Evolutionary conservation across 2,113 vertebrate species (phyloP), one percentile per base, ranked within the genome.

Genomic region (Urocolius indicus): DNA sequence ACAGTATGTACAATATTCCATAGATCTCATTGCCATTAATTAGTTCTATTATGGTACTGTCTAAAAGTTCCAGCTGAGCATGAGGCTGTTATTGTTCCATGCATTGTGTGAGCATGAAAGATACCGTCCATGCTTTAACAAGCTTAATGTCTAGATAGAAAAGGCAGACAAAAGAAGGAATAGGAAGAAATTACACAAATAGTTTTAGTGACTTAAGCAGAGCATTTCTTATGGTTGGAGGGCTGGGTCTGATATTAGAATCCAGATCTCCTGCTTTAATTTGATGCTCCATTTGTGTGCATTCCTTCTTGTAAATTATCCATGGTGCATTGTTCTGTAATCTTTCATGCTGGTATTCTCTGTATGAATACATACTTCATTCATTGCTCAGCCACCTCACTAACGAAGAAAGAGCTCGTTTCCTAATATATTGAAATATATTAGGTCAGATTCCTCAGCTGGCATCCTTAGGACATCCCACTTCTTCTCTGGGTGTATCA

Each of bases 11-110:
- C 72, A 66, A 55, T 80, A 66, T 43, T 84, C 72, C 43, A 63
- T 14, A 55, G 72, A 74, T 84, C 43, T 80, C 68, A 92, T 93
- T 90, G 69, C 29, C 36, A 62, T 84, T 95, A 80, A 92, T 94
- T 83, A 94, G 51, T 86, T 88, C 71, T 80, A 45, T 85, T 92
- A 41, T 80, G 65, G 58, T 7, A 5, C 41, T 69, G 75, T 57
- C 88, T 79, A 51, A 87, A 96, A 92, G 61, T 89, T 89, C 74
- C 52, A 89, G 48, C 65, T 75, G 81, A 78, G 69, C 29, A 63
- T 8, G 48, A 16, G 59, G 20, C 79, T 1, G 2, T 68, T 83
- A 80, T 73, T 94, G 55, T 83, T 77, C 72, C 2, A 3, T 0
- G 5, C 43, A 58, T 71, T 84, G n/a, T 84, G 55, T 55, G 43